Evolutionary conservation across 2,888 invertebrate species (phyloP), one percentile per base, ranked within the genome.

Genomic region (Polylopha cassiicola): DNA sequence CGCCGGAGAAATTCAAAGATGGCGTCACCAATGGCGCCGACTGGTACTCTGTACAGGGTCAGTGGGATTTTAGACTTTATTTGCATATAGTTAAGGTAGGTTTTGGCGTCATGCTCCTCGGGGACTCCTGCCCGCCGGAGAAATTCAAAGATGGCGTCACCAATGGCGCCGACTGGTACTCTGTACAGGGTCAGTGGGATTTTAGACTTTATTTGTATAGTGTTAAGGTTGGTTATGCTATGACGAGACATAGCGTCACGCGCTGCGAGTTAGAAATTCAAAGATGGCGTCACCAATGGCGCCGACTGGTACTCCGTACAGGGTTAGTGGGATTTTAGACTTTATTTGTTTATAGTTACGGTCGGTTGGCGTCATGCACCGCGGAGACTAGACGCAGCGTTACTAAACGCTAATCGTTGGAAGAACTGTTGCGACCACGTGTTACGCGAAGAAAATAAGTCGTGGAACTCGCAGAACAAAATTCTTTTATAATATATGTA

Each of bases 111-210:
- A 97, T 98, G 97, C 86, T 86, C 42, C 75, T 73, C 4, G 95
- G 95, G 0, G 86, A 90, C 49, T 89, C 90, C 4, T 95, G 93
- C 65, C 88, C 87, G 14, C 86, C 87, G 0, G 95, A 95, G 50
- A 80, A 87, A 50, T 97, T 97, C 62, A 63, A 81, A 2, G 86
- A 89, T 17, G 97, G 97, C 15, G 89, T 97, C 49, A 96, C 95
- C 2, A 98, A 98, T 63, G 98, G 98, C 5, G 97, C 97, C 3
- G 86, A 88, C 53, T 98, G 98, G 98, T 98, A 96, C 72, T 91
- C 91, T 64, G 90, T 96, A 0, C 84, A 88, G 79, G 97, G 95
- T 88, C 46, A 46, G 62, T 55, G 3, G 10, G n/a, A n/a, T n/a
- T 24, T 15, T 10, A 14, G 11, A 30, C 10, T 24, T 22, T 8